Base-by-base conservation (phyloP, 2,113 vertebrate species). In the Anguilla rostrata region DNA sequence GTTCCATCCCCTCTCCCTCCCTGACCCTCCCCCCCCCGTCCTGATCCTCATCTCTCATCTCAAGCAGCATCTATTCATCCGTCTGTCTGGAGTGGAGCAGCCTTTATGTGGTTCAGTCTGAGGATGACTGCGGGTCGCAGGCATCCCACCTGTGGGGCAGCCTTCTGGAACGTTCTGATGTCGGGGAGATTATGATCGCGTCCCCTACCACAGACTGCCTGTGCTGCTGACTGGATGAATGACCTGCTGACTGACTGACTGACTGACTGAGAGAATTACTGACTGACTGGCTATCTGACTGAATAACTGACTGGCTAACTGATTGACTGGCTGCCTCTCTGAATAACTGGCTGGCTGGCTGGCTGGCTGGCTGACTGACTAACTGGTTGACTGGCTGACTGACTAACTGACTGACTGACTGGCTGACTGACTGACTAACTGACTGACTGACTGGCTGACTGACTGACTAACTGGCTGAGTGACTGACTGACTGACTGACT, bases 191-290 rank as follows among this genome's bases (percentile, higher is more conserved):
- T 34, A 34, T 34, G 34, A 34, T 34, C 34, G 18, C 14, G 15
- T 12, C 57, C 57, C 57, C 57, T 16, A 15, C 57, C 57, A 12
- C 57, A 18, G 57, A 60, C 15, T 87, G 71, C 86, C 43, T 82
- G 18, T 15, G 91, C 88, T 89, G 91, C 57, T 60, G 57, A 60
- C 8, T 60, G 57, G 71, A 78, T 90, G 89, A 92, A 92, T 92
- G 89, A 90, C 91, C 88, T 89, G 91, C 57, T 60, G 57, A 60
- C 8, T 60, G 57, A 60, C 57, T 60, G 57, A 60, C 57, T 60
- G 57, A 60, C 57, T 18, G 15, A 60, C 14, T 15, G 18, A 16
- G 2, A 3, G 14, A 60, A 15, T 60, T 6, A 60, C 4, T 46
- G 4, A 46, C 9, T 5, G 43, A 46, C 43, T 6, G 43, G 8